A percentile compares a stretch with the other conserved stretches of the same genome.
Conservation (phyloP, 2,113 vertebrate genomes). For the Amphiprion ocellaris region DNA sequence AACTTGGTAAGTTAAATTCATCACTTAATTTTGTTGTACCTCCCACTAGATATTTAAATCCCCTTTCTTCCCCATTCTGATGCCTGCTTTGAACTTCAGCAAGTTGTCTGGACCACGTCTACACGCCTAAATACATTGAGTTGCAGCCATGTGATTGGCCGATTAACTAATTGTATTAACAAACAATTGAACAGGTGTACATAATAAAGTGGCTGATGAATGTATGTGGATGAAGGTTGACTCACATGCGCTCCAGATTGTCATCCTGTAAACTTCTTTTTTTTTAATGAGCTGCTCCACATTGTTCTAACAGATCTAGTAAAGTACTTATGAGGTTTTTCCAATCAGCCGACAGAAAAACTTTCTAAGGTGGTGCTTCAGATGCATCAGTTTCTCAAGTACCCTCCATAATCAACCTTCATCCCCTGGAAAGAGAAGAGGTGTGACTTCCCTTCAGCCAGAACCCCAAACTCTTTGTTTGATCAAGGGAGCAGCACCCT, state of each 20-base stretch:
- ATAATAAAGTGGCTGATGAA: background rate
- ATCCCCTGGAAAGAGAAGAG: constrained; percentile 21
- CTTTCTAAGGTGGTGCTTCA: constrained; percentile 18
- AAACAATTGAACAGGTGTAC: no score
- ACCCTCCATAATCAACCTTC: constrained; percentile 55
- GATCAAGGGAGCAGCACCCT: constrained; percentile 9
- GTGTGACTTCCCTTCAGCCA: constrained; percentile 47
- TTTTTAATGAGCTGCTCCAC: constrained; percentile 3
- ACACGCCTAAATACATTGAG: no score
- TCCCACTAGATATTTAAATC: no score
- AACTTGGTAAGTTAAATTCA: no score
- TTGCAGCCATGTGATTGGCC: no score
- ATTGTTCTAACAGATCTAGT: constrained; percentile 21
- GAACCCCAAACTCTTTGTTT: constrained; percentile 32
- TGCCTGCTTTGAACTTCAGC: no score
- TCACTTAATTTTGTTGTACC: no score
- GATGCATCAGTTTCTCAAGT: constrained; percentile 36
- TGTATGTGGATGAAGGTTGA: no score
- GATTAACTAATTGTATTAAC: no score
- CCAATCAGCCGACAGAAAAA: background rate
- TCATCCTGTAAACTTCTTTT: constrained; percentile 17
- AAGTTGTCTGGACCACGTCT: no score
- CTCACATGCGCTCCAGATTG: background rate
- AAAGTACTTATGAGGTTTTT: constrained; percentile 3
- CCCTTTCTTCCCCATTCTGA: no score